Percentiles rank a stretch among this genome's conserved stretches.
These are phyloP conservation scores for Phodopus roborovskii DNA, from an alignment of 2,113 vertebrate species.

Conservation along the genomic window DNA sequence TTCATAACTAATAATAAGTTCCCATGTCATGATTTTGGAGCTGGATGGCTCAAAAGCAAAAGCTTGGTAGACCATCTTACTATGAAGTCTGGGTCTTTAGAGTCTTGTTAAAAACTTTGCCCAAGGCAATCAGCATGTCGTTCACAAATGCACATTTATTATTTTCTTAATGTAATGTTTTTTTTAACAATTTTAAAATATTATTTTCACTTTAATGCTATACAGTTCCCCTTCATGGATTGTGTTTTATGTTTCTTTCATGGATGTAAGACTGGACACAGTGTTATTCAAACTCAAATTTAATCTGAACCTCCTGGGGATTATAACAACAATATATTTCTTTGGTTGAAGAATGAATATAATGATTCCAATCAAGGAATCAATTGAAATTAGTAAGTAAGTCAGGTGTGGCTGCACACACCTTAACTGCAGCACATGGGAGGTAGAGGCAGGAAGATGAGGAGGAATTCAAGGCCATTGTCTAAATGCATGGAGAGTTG, in stretches of 20 bases:
- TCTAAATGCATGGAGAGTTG: neutral
- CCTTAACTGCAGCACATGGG: neutral
- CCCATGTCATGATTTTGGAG: neutral
- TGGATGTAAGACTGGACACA: neutral
- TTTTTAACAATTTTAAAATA: constrained; percentile 42
- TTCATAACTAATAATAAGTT: neutral
- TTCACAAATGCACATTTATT: constrained; percentile 20
- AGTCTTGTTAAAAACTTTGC: neutral
- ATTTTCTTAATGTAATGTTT: constrained; percentile 5
- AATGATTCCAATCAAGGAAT: constrained; percentile 50
- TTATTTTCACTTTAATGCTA: constrained; percentile 27
- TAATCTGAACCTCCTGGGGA: neutral
- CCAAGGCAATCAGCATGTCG: neutral
- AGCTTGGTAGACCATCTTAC: neutral
- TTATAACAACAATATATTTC: constrained; percentile 1
- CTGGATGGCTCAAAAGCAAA: neutral
- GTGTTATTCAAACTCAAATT: neutral
- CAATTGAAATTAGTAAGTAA: neutral
- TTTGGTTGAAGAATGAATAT: neutral
- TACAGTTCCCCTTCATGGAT: neutral
- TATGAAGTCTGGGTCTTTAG: neutral
- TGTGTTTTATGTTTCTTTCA: constrained; percentile 31
- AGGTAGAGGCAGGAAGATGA: neutral
- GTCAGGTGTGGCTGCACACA: neutral
- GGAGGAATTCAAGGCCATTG: neutral